Evolutionary conservation across 2,797 vertebrate species (phyloP), one percentile per base, ranked within the genome.

Genomic region (Arnoldichthys spilopterus): DNA sequence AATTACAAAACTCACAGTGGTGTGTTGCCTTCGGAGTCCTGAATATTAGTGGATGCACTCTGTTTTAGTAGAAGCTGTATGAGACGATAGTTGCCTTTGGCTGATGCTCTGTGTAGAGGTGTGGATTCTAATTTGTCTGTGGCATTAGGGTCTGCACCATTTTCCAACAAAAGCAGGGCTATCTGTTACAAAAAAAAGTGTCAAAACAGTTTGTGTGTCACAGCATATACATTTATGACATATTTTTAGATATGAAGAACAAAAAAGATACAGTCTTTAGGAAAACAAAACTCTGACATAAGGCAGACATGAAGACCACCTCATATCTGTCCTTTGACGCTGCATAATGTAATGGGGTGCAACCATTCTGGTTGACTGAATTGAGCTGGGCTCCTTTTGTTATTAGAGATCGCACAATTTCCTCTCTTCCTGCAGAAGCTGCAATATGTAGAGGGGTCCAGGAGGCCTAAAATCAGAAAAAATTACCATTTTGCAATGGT

Each of bases 371-470:
- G 88, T 99, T 99, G 37, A 95, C 89, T 9, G 94, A 93, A 18
- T 99, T 99, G 49, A 98, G 88, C 30, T 97, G 95, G 72, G 97
- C 98, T 71, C 96, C 95, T 91, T 90, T 96, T 34, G 88, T 88
- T 79, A 99, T 95, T 26, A 99, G 91, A 16, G 93, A 92, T 83
- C 86, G 92, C 62, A 98, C 98, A 18, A 98, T 99, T 54, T 97
- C 95, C 80, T 97, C 96, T 45, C 96, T 94, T 69, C 98, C 98
- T 34, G 97, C 97, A 0, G 98, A 99, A 1, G 97, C 94, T 2
- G 97, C 97, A 24, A 99, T 99, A 86, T 99, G 97, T 83, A 99
- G 92, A 67, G 98, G 96, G 40, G 94, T 96, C 97, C 98, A 99
- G 0, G 92, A 93, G 45, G 95, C 95, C 98, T 99, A 56, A 2